These are phyloP conservation scores for Paragorgia papillata DNA, from an alignment of 92 coral and sea anemone species.

Conservation along the genomic window DNA sequence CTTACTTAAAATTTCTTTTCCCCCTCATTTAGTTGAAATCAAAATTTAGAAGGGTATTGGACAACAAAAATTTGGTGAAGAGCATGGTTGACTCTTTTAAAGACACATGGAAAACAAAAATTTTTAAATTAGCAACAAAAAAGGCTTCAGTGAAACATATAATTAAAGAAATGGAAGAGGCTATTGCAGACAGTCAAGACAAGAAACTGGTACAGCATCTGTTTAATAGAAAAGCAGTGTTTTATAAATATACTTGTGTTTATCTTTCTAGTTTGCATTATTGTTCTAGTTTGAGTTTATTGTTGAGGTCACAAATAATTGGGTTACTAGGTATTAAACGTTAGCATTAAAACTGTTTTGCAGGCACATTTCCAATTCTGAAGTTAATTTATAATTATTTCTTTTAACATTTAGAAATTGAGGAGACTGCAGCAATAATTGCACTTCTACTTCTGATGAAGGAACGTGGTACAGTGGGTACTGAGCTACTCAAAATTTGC, in stretches of 20 bases:
- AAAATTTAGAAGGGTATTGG: constrained; percentile 45
- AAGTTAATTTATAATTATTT: neutral
- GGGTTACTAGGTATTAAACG: too few species aligned
- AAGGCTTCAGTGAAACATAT: neutral
- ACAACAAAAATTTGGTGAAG: constrained; percentile 21
- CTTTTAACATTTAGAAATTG: constrained; percentile 30
- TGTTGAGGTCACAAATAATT: too few species aligned
- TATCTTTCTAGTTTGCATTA: neutral
- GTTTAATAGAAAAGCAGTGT: neutral
- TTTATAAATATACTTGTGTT: neutral
- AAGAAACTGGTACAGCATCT: neutral
- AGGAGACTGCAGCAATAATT: constrained; percentile 41
- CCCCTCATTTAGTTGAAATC: constrained; percentile 25
- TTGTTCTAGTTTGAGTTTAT: neutral
- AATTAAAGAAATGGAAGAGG: neutral
- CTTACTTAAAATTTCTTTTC: too few species aligned
- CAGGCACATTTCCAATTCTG: too few species aligned
- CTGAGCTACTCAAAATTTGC: too few species aligned
- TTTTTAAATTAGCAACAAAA: neutral
- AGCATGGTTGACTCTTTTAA: constrained; percentile 17
- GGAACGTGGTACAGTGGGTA: constrained; percentile 19
- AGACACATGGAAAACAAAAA: neutral
- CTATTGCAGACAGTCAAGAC: neutral
- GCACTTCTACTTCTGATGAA: constrained; percentile 30
- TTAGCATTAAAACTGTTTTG: too few species aligned